phyloP scores from a whole-genome alignment of 2,797 vertebrate genomes.

The Hirundo rustica region DNA sequence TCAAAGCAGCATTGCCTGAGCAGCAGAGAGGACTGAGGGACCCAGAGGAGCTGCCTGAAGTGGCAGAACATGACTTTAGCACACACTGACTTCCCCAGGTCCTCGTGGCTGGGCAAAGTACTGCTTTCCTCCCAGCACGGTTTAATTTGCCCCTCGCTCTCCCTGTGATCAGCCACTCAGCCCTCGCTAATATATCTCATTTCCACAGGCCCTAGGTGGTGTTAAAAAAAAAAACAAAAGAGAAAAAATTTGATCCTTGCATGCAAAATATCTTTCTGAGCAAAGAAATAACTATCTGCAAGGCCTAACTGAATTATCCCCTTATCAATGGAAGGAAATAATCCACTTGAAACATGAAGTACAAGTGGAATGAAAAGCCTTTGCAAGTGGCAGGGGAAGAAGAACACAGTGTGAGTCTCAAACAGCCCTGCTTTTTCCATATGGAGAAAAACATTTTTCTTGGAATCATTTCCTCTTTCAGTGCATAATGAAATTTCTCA shows the following conservation, averaged over 20 bases:
- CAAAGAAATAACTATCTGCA: conserved; percentile 51
- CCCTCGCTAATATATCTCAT: conserved; percentile 44
- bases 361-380: conserved; percentile 26
- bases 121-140: neutral
- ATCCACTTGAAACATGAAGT: conserved; percentile 52
- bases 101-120: neutral
- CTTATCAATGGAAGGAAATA: conserved; percentile 56
- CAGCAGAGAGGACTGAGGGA: neutral
- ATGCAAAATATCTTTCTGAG: conserved; percentile 57
- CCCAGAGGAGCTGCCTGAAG: neutral
- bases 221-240: neutral
- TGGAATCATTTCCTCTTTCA: conserved; percentile 14
- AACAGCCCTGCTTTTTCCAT: conserved; percentile 28
- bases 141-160: neutral
- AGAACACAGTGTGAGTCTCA: conserved; percentile 27
- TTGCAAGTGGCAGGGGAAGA: neutral
- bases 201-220: conserved; percentile 35
- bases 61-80: neutral
- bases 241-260: conserved; percentile 7
- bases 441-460: conserved; percentile 39
- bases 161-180: conserved; percentile 5
- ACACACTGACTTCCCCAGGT: neutral
- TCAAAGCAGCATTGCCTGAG: neutral
- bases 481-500: conserved; percentile 7
- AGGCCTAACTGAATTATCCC: conserved; percentile 51